Evolutionary conservation across 2,888 invertebrate genomes (phyloP).

Genomic region (Bibio marci): DNA sequence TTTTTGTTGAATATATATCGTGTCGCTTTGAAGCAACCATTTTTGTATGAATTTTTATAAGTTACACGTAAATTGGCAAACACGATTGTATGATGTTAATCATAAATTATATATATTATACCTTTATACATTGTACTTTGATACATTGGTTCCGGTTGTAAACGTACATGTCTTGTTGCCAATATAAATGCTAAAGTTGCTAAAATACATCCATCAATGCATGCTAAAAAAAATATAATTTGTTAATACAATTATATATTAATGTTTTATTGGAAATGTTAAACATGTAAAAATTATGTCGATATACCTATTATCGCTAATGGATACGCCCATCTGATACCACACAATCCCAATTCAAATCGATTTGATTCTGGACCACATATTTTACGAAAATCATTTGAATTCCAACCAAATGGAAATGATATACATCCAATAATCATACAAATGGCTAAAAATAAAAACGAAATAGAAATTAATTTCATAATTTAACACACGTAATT

Average conservation of each 20-base stretch:
- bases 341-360: constrained; percentile 65
- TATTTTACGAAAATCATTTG: constrained; percentile 61
- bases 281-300: too few species aligned
- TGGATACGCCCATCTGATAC: constrained; percentile 84
- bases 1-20: too few species aligned
- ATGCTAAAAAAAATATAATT: constrained; percentile 27
- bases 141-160: constrained; percentile 64
- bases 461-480: constrained; percentile 10
- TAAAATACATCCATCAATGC: constrained; percentile 68
- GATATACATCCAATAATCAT: constrained; percentile 77
- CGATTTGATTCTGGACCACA: constrained; percentile 72
- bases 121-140: constrained; percentile 54
- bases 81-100: too few species aligned
- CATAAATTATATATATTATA: too few species aligned
- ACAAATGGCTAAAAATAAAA: constrained; percentile 50
- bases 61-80: too few species aligned
- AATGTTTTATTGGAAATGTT: constrained; percentile 10
- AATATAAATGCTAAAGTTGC: constrained; percentile 85
- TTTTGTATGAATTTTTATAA: background rate
- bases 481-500: too few species aligned
- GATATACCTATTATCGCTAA: constrained; percentile 61
- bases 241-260: too few species aligned
- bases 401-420: constrained; percentile 86
- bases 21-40: background rate
- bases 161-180: constrained; percentile 71